Evolutionary conservation across 2,113 vertebrate genomes (phyloP).

Genomic region (Myotis davidii): DNA sequence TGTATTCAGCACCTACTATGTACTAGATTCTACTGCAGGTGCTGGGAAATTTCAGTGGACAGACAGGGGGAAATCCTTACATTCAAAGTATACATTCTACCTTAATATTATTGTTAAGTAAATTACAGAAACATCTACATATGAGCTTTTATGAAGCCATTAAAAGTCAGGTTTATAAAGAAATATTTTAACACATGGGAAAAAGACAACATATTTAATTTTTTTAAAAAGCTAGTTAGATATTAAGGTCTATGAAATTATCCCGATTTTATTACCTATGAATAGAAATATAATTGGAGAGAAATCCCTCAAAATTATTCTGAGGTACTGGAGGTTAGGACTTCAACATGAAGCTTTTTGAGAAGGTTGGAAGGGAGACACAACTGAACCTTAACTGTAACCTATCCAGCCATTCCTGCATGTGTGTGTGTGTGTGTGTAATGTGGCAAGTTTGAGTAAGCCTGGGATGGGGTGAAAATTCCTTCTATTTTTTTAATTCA

Average conservation of each 20-base stretch:
- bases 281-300: background rate
- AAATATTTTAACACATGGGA: background rate
- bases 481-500: background rate
- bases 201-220: conserved; percentile 26
- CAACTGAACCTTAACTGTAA: background rate
- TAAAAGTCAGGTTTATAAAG: conserved; percentile 45
- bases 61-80: background rate
- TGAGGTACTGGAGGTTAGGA: background rate
- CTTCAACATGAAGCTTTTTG: background rate
- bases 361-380: background rate
- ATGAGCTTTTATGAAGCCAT: background rate
- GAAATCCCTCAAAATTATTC: background rate
- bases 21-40: background rate
- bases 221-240: background rate
- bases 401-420: background rate
- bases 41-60: background rate
- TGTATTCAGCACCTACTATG: background rate
- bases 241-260: background rate
- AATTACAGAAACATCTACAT: background rate
- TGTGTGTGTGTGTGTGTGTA: background rate
- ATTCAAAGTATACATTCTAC: background rate
- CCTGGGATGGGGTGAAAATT: background rate
- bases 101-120: conserved; percentile 14
- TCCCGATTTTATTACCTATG: conserved; percentile 1
- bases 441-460: background rate